Evolutionary conservation across 2,113 vertebrate genomes (phyloP).

Genomic region (Phyllopteryx taeniolatus): DNA sequence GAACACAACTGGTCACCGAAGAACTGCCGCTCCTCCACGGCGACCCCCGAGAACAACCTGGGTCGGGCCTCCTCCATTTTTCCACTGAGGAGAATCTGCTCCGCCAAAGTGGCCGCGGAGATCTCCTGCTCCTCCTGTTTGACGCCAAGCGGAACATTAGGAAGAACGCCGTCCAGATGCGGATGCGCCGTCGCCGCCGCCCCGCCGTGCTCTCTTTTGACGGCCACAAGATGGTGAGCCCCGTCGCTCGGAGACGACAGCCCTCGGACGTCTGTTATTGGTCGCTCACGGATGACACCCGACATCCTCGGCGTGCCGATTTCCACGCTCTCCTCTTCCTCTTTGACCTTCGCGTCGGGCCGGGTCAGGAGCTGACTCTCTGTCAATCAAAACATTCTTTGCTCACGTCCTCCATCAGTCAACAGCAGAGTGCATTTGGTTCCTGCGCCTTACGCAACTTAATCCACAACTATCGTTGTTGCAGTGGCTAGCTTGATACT

Average conservation of each 20-base stretch:
- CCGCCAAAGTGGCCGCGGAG: conserved; percentile 19
- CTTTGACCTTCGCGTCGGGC: conserved; percentile 48
- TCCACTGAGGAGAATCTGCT: background rate
- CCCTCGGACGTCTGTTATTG: background rate
- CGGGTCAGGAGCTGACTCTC: conserved; percentile 55
- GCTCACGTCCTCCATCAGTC: background rate
- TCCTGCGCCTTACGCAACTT: too few relatives aligned
- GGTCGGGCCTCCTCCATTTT: conserved; percentile 3
- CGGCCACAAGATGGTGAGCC: conserved; percentile 18
- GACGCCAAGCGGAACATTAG: conserved; percentile 25
- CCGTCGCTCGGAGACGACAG: background rate
- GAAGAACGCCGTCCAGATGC: background rate
- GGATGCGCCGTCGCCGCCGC: background rate
- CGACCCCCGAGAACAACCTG: conserved; percentile 1
- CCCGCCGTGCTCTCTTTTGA: conserved; percentile 34
- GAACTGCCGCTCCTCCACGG: conserved; percentile 44
- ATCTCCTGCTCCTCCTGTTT: conserved; percentile 29
- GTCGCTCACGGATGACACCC: conserved; percentile 13
- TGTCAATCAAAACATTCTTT: conserved; percentile 26
- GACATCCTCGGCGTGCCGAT: conserved; percentile 7
- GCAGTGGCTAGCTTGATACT: too few relatives aligned
- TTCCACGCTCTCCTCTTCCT: conserved; percentile 63
- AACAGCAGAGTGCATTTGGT: too few relatives aligned
- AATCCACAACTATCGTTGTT: too few relatives aligned
- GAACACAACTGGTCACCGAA: conserved; percentile 46